Base-by-base conservation (phyloP, 2,888 invertebrate genomes). In the Tupiocoris notatus region DNA sequence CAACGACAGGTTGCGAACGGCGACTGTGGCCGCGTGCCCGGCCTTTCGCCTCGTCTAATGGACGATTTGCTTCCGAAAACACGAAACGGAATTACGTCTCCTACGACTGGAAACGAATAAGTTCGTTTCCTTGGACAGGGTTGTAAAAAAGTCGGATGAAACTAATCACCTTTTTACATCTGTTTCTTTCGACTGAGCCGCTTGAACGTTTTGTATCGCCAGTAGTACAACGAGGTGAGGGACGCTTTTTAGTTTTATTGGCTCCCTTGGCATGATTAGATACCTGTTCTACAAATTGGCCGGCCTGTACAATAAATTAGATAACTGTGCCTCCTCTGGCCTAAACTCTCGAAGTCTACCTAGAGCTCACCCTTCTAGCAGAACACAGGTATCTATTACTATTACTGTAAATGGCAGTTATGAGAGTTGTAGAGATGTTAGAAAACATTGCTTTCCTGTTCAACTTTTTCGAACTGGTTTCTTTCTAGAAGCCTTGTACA, bases 151-250 rank as follows among this genome's bases (percentile, higher is more conserved):
- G 39, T 39, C 39, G 65, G 25, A 65, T 61, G 20, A 12, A 65
- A 65, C 65, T 65, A 65, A 65, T 65, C 65, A 65, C 65, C 65
- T 39, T 65, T 65, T 65, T 65, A 65, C 65, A 65, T 65, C 65
- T 65, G 65, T 65, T 65, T 65, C 65, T 39, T 39, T 39, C 39
- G 39, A 39, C 3, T 3, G 39, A 39, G 39, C 12, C 39, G 12
- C 39, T 39, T 39, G 39, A 39, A 12, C 39, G 39, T 39, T 39
- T 39, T 39, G 3, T 39, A 39, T 39, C n/a, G n/a, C n/a, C n/a
- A n/a, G n/a, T n/a, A n/a, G n/a, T n/a, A n/a, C n/a, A n/a, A n/a
- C n/a, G n/a, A n/a, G n/a, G n/a, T 39, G 39, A 39, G 39, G 12
- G 39, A 12, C 39, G n/a, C n/a, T n/a, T n/a, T n/a, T n/a, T 12